Evolutionary conservation across 2,113 vertebrate species (phyloP).

Genomic region (Pelobates fuscus): DNA sequence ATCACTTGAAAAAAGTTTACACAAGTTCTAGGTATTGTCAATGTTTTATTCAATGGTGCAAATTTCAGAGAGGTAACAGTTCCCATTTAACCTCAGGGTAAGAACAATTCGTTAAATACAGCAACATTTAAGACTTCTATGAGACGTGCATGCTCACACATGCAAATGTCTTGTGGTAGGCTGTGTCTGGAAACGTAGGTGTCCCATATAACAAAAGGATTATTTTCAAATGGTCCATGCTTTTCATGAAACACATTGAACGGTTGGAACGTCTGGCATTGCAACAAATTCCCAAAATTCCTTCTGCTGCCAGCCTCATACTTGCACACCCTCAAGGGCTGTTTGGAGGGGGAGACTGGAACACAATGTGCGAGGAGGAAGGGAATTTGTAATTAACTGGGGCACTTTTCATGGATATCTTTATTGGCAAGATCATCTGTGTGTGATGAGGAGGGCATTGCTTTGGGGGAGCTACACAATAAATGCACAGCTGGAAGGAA

Average conservation of each 20-base stretch:
- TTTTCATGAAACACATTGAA: slow-evolving; percentile 6
- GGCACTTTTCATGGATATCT: slow-evolving; percentile 16
- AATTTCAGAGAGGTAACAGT: too few species aligned
- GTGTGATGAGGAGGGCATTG: background rate
- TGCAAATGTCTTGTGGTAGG: slow-evolving; percentile 2
- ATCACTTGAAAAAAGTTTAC: too few species aligned
- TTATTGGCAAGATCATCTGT: slow-evolving; percentile 17
- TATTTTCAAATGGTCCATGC: slow-evolving; percentile 28
- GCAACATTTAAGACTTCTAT: background rate
- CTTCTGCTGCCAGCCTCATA: slow-evolving; percentile 44
- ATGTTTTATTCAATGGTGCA: too few species aligned
- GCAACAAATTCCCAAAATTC: slow-evolving; percentile 42
- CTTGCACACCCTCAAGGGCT: slow-evolving; percentile 31
- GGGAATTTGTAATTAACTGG: slow-evolving; percentile 28
- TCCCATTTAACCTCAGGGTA: too few species aligned
- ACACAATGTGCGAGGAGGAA: slow-evolving; percentile 20
- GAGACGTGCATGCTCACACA: slow-evolving; percentile 13
- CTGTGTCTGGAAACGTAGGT: slow-evolving; percentile 32
- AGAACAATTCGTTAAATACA: background rate
- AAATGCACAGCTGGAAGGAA: background rate
- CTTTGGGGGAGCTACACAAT: slow-evolving; percentile 10
- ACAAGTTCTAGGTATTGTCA: too few species aligned
- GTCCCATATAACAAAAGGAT: slow-evolving; percentile 41
- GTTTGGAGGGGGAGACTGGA: slow-evolving; percentile 15
- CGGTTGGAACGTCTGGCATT: slow-evolving; percentile 20